Base-by-base conservation (phyloP, 2,888 invertebrate genomes). In the Plutella xylostella region DNA sequence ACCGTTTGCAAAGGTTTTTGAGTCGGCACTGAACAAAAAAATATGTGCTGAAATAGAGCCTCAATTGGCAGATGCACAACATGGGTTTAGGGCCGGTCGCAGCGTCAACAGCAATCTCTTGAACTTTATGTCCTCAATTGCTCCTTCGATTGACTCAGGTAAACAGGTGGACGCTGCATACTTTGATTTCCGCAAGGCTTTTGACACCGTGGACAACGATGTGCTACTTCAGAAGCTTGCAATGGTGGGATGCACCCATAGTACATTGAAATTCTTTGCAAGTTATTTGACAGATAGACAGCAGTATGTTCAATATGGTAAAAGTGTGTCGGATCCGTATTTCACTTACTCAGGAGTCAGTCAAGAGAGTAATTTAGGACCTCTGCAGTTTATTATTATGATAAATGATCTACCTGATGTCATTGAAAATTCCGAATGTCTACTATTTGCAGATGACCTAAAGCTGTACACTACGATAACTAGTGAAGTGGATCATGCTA, bases 231-330 rank as follows among this genome's bases (percentile, higher is more conserved):
- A 9, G 20, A 45, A 41, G 20, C 22, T 45, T 5, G 41, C 42
- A 17, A n/a, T 14, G 4, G 15, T 42, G 12, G 45, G 45, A 12
- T 42, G 14, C 15, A 35, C 45, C 19, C 45, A 41, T 3, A 18
- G 25, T 18, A 20, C 42, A n/a, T 25, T 45, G 2, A 2, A 33
- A 7, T 45, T 45, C n/a, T 45, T 45, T 21, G 41, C 35, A 18
- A 45, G 42, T 30, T 45, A 42, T 15, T 20, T 45, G 34, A 17
- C 14, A 18, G 42, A 41, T 34, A 19, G 45, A 21, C 17, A 33
- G 37, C 46, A 46, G 21, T 46, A 37, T 19, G 46, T 46, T 11
- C 39, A 43, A 20, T 43, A 33, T 28, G 33, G 11, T 19, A 40
- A 34, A 5, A 15, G n/a, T n/a, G 22, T 18, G 19, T 46, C 46